Evolutionary conservation across 1,140 invertebrate genomes (phyloP).

Genomic region (Dryas iulia): DNA sequence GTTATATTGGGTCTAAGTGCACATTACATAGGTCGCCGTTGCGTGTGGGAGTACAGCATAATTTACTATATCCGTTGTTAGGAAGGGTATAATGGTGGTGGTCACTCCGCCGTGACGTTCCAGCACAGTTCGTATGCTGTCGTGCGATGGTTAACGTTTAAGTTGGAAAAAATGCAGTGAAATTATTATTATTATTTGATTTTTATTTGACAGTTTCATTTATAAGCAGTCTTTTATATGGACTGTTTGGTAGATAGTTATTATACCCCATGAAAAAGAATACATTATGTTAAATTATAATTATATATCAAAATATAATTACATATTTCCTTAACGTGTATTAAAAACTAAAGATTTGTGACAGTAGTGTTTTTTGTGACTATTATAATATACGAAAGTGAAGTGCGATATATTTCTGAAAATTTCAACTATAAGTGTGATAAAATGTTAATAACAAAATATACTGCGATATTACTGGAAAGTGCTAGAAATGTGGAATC

Average conservation of each 20-base stretch:
- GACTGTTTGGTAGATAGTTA: too few relatives aligned
- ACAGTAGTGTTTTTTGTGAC: not conserved
- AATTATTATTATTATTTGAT: not conserved
- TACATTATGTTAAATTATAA: too few relatives aligned
- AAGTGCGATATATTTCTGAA: constrained; percentile 35
- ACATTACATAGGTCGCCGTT: constrained; percentile 42
- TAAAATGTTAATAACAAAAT: constrained; percentile 77
- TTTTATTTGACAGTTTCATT: too few relatives aligned
- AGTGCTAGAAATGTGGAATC: constrained; percentile 69
- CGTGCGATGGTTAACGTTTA: constrained; percentile 25
- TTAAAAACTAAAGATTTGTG: too few relatives aligned
- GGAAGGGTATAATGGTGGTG: constrained; percentile 60
- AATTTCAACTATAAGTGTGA: constrained; percentile 17
- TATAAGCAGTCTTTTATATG: too few relatives aligned
- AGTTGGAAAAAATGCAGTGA: not conserved
- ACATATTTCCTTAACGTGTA: not conserved
- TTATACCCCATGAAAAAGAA: too few relatives aligned
- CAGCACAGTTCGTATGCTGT: constrained; percentile 40
- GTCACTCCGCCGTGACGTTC: constrained; percentile 53
- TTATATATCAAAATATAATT: too few relatives aligned
- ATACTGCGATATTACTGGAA: constrained; percentile 74
- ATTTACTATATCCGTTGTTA: constrained; percentile 70
- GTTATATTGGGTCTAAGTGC: constrained; percentile 15
- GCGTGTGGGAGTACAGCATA: constrained; percentile 63
- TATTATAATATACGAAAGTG: not conserved